Evolutionary conservation across 2,888 invertebrate species (phyloP), one percentile per base, ranked within the genome.

Genomic region (Lepidochrysops patricia): DNA sequence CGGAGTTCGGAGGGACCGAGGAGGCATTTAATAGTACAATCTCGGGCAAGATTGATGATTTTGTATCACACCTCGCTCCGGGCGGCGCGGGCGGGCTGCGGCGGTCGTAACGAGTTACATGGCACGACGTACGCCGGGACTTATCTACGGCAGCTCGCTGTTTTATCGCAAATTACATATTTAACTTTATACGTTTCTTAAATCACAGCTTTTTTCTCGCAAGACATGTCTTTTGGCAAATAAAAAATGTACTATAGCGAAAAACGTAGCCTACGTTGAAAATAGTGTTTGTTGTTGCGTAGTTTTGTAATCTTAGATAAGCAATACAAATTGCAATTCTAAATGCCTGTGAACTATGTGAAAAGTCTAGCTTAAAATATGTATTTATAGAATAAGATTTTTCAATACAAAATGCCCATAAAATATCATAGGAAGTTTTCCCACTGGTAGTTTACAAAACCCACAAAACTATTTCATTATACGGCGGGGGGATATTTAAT

Each of bases 1-100:
- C 83, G 75, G 80, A 85, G 84, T 87, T 83, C 83, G 84, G 82
- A 76, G 83, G 83, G 84, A 88, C 82, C 85, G 86, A 84, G 82
- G 86, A 87, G 84, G 86, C 88, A 84, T 89, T 88, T 89, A 89
- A 89, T 88, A 88, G 88, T 87, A 88, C 86, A 87, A 88, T 88
- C 88, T 87, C 82, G 81, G 82, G 78, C 74, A 87, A 89, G 89
- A 89, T 88, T 89, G 89, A 89, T 89, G 89, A 89, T 88, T 88
- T 87, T 88, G 89, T 89, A 88, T 88, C 89, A 89, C 88, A 88
- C 88, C 89, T 89, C 86, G 88, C 88, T 87, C 80, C 82, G 79
- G 88, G 89, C 88, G 84, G 82, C 84, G 34, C n/a, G 34, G 37
- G 37, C 37, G 37, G 37, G 2, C 6, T 13, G 37, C 15, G 37